Percentiles rank a stretch among this genome's conserved stretches.
Evolutionary conservation across 2,888 invertebrate genomes (phyloP).

Genomic region (Leucoma salicis): DNA sequence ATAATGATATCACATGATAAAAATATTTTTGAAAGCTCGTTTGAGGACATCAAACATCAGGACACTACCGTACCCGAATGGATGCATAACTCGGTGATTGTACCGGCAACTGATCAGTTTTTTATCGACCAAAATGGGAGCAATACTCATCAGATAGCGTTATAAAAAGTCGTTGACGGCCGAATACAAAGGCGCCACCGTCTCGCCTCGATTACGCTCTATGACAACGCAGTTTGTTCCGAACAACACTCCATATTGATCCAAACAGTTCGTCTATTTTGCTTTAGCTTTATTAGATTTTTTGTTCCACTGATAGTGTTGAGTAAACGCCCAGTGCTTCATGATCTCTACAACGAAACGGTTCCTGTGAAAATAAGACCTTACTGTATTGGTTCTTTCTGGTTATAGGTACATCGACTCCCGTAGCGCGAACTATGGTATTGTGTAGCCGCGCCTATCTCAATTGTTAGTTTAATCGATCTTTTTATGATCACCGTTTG

Average conservation of each 20-base stretch:
- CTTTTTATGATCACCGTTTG: slow-evolving; percentile 66
- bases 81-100: slow-evolving; percentile 36
- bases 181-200: slow-evolving; percentile 75
- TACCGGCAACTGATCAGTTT: slow-evolving; percentile 51
- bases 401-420: slow-evolving; percentile 53
- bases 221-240: slow-evolving; percentile 78
- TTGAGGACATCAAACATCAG: neutral
- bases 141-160: slow-evolving; percentile 79
- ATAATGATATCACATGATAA: too few relatives aligned
- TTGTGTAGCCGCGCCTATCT: slow-evolving; percentile 60
- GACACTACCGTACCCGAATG: slow-evolving; percentile 29
- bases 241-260: slow-evolving; percentile 80
- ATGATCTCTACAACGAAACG: slow-evolving; percentile 21
- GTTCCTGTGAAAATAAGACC: slow-evolving; percentile 19
- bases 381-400: slow-evolving; percentile 29
- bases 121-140: slow-evolving; percentile 75
- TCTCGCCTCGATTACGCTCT: slow-evolving; percentile 77
- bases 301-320: slow-evolving; percentile 50
- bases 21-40: neutral
- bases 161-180: slow-evolving; percentile 76
- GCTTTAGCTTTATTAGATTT: slow-evolving; percentile 74
- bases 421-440: slow-evolving; percentile 73
- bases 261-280: slow-evolving; percentile 76
- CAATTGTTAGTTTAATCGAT: slow-evolving; percentile 78
- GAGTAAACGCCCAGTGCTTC: slow-evolving; percentile 41